Conservation (phyloP, 2,888 invertebrate genomes). For the Amphipyra tragopoginis region DNA sequence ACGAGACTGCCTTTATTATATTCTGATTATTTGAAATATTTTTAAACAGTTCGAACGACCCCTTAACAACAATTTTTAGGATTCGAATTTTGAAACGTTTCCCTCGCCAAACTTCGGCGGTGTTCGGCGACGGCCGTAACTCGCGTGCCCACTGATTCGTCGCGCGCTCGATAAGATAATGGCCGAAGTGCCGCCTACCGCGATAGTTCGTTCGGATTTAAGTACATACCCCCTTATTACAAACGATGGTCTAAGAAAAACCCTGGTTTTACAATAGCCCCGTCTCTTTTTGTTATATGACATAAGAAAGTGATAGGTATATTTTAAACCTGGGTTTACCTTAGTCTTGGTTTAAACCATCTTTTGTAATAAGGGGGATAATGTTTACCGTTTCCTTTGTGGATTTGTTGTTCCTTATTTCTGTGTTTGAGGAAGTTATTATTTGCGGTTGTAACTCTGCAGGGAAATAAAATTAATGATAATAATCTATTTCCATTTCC, state of each 20-base stretch:
- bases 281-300: too few species aligned
- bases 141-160: conserved; percentile 87
- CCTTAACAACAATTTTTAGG: conserved; percentile 73
- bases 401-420: conserved; percentile 46
- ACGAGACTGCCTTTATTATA: not conserved
- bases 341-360: too few species aligned
- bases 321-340: too few species aligned
- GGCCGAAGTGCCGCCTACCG: conserved; percentile 61
- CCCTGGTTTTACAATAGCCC: too few species aligned
- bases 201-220: conserved; percentile 61
- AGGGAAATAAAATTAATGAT: too few species aligned
- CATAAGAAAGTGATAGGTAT: too few species aligned
- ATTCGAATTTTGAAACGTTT: conserved; percentile 67
- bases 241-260: too few species aligned
- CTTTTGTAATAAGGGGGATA: too few species aligned
- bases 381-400: conserved; percentile 49
- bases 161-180: conserved; percentile 80
- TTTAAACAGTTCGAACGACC: conserved; percentile 18
- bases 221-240: too few species aligned
- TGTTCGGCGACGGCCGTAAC: conserved; percentile 73
- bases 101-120: conserved; percentile 65
- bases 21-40: not conserved
- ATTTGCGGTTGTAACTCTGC: not conserved
- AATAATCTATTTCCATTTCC: too few species aligned
- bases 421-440: conserved; percentile 10